Evolutionary conservation across 2,797 vertebrate genomes (phyloP), one percentile per base, ranked within the genome.

Genomic region (Prionace glauca): DNA sequence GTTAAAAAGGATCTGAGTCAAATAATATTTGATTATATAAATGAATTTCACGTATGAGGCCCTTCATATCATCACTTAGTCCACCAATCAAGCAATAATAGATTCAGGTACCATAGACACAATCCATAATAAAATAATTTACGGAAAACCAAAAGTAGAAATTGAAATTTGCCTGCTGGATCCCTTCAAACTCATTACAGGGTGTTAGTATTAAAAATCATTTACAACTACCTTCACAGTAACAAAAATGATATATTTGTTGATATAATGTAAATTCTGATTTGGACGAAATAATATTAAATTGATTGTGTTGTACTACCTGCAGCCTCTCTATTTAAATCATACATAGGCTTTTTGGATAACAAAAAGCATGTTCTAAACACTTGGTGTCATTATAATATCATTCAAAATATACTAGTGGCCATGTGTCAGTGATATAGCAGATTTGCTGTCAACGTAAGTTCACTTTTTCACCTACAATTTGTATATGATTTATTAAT

Each of bases 41-140:
- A 77, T 60, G 45, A 18, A 3, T n/a, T 60, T 77, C 45, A 77
- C n/a, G n/a, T 18, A 56, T 4, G 29, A 50, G 41, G 45, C 45
- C 69, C 12, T 50, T 74, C 36, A 74, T 50, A 74, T 32, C 41
- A n/a, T 95, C 71, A 74, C 45, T 50, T 56, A 20, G 50, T 56
- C 29, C 16, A 77, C 36, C 93, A 77, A 60, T 20, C 26, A 94
- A 74, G 71, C 69, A 77, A 56, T 72, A 94, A 74, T 77, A 20
- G 71, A 74, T 50, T 77, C 12, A 29, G 45, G 26, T 20, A 29
- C 24, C 50, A 77, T 45, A 60, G 93, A 45, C 45, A 94, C 5
- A 50, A 56, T 77, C 41, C 93, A n/a, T 74, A 72, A 77, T 74
- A 60, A 95, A 95, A 24, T 45, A 77, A 74, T 50, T 94, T n/a